Percentiles rank a stretch among this genome's conserved stretches.
These are phyloP conservation scores for Peribatodes rhomboidaria DNA, from an alignment of 2,888 invertebrate species.

Conservation along the genomic window DNA sequence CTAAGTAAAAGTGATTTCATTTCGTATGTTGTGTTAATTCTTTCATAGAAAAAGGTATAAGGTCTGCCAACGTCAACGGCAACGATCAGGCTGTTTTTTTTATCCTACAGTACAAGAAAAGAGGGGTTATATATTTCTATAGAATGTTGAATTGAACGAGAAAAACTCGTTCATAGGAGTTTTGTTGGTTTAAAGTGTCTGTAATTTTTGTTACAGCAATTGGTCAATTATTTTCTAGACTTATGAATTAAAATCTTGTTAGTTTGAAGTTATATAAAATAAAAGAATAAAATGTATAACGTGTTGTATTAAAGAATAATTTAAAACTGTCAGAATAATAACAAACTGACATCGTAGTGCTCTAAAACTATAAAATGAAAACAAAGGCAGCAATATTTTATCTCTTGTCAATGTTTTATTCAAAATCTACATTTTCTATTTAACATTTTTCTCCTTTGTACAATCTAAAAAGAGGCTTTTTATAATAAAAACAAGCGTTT, in stretches of 20 bases:
- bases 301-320: background rate
- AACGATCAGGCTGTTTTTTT: constrained; percentile 1
- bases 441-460: constrained; percentile 35
- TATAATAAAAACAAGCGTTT: constrained; percentile 51
- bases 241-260: background rate
- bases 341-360: background rate
- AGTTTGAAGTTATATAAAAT: background rate
- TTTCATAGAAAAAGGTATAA: too few species aligned
- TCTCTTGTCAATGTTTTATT: constrained; percentile 31
- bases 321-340: background rate
- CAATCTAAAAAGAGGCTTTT: constrained; percentile 49
- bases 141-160: background rate
- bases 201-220: background rate
- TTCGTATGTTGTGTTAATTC: too few species aligned
- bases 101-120: too few species aligned
- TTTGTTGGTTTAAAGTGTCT: background rate
- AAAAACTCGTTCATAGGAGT: background rate
- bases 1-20: too few species aligned
- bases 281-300: background rate
- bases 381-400: background rate
- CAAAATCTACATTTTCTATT: constrained; percentile 35
- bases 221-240: background rate
- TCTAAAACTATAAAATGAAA: background rate
- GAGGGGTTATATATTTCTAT: too few species aligned
- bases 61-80: too few species aligned